Percentiles rank a stretch among this genome's conserved stretches.
Evolutionary conservation across 2,113 vertebrate genomes (phyloP).

Genomic region (Gallinago undulata): DNA sequence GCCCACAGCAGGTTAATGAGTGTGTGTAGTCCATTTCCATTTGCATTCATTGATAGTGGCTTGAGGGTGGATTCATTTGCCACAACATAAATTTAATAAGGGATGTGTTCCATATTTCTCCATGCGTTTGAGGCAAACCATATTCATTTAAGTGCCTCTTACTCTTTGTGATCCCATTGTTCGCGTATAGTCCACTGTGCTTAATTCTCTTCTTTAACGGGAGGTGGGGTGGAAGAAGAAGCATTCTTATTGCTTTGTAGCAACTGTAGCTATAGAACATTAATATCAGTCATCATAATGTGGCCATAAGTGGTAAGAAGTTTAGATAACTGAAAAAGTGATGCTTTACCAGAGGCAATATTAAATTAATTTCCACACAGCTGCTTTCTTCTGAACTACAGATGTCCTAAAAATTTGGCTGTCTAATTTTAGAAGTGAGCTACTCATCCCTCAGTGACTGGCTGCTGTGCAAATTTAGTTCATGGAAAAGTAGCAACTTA

Average conservation of each 20-base stretch:
- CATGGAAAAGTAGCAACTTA: not conserved
- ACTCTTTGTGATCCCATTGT: not conserved
- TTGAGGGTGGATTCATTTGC: slow-evolving; percentile 3
- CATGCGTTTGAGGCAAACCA: not conserved
- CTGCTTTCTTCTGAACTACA: slow-evolving; percentile 29
- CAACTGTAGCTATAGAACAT: not conserved
- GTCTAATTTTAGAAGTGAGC: slow-evolving; percentile 42
- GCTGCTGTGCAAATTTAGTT: not conserved
- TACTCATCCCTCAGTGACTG: not conserved
- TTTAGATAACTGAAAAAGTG: slow-evolving; percentile 39
- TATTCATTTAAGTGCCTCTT: not conserved
- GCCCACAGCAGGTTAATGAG: not conserved
- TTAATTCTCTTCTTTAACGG: not conserved
- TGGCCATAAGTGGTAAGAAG: not conserved
- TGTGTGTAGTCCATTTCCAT: not conserved
- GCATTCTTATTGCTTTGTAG: not conserved
- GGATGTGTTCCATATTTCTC: not conserved
- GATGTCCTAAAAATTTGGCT: slow-evolving; percentile 26
- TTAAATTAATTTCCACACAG: slow-evolving; percentile 53
- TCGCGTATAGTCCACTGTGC: not conserved
- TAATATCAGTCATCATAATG: not conserved
- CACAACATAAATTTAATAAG: not conserved
- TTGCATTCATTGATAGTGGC: not conserved
- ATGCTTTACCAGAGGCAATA: slow-evolving; percentile 46
- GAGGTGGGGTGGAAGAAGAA: not conserved